Base-by-base conservation (phyloP, 2,888 invertebrate species). In the Dione juno region DNA sequence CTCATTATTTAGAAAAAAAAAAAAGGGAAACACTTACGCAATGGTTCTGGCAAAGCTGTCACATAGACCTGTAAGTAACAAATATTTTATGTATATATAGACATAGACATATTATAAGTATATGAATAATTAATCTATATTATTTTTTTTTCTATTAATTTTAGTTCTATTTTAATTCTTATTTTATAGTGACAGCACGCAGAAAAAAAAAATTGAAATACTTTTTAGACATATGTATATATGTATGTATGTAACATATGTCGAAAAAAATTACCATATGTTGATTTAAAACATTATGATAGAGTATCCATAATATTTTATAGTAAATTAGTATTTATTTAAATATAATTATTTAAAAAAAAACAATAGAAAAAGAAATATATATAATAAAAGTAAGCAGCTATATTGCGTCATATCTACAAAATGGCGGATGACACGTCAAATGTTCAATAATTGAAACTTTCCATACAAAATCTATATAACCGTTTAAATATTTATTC, bases 351-450 rank as follows among this genome's bases (percentile, higher is more conserved):
- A n/a, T n/a, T n/a, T n/a, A n/a, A n/a, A n/a, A n/a, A n/a, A n/a
- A n/a, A n/a, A n/a, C n/a, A n/a, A n/a, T n/a, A n/a, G n/a, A n/a
- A n/a, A n/a, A n/a, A n/a, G n/a, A n/a, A n/a, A n/a, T n/a, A n/a
- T n/a, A n/a, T 28, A 28, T 28, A 28, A 28, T 11, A 1, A n/a
- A 37, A 50, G n/a, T 5, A n/a, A 37, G 14, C 16, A 43, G 14
- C 28, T 35, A 35, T 35, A 13, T 43, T 54, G 21, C 6, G 66
- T 41, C 35, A 61, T 21, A 8, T 16, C 1, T n/a, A 14, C 57
- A 66, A 66, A 66, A 66, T 66, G 66, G 66, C 66, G 45, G 66
- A 37, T 43, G 28, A 13, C 45, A 16, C 10, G 16, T 63, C 16
- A 48, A 21, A 45, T 11, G n/a, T n/a, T 16, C 11, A 37, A 37